Percentiles rank a stretch among this genome's conserved stretches.
phyloP scores from a whole-genome alignment of 2,797 vertebrate genomes.

The Nyctalus aviator region DNA sequence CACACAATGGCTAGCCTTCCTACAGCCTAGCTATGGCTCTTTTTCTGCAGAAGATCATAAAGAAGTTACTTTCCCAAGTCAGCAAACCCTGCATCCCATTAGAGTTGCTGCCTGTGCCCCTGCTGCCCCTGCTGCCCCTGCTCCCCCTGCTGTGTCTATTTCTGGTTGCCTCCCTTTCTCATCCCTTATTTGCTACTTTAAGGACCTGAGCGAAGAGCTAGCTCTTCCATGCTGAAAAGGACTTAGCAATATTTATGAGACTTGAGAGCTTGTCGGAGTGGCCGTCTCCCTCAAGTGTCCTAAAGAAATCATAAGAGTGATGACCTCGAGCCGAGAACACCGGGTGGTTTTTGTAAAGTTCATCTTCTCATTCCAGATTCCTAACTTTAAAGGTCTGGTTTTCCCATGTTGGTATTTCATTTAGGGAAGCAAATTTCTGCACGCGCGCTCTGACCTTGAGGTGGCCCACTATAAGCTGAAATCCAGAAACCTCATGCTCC shows the following conservation, averaged over 20 bases:
- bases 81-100: neutral
- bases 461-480: conserved; percentile 93
- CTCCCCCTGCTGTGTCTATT: neutral
- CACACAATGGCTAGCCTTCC: neutral
- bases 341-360: conserved; percentile 58
- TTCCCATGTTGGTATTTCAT: conserved; percentile 64
- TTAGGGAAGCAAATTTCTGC: conserved; percentile 91
- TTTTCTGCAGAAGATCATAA: neutral
- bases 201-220: neutral
- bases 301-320: conserved; percentile 26
- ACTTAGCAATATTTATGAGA: conserved; percentile 32
- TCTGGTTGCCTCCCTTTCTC: neutral
- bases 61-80: neutral
- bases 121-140: too few species aligned
- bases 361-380: conserved; percentile 16
- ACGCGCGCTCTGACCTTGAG: conserved; percentile 90
- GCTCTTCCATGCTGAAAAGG: neutral
- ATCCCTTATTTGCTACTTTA: neutral
- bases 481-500: conserved; percentile 90
- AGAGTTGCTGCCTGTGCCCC: too few species aligned
- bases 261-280: neutral
- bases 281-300: neutral
- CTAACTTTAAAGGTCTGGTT: conserved; percentile 69
- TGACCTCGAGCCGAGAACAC: neutral
- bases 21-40: neutral